Percentiles rank a stretch among this genome's conserved stretches.
These are phyloP conservation scores for Lithophane ornitopus DNA, from an alignment of 2,888 invertebrate species.

Conservation along the genomic window DNA sequence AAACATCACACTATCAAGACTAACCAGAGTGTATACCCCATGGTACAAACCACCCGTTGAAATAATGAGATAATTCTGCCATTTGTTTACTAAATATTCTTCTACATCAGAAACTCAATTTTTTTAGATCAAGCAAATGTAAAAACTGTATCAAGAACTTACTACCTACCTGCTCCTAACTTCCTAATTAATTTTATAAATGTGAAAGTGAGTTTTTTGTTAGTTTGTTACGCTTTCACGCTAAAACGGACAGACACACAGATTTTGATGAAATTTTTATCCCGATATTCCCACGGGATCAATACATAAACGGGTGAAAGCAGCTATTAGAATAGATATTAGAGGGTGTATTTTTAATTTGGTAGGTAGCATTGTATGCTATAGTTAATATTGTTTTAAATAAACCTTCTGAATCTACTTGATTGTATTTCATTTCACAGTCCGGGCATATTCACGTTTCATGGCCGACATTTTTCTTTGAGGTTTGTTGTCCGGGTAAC, in stretches of 20 bases:
- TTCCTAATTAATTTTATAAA: too few species aligned
- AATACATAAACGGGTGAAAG: too few species aligned
- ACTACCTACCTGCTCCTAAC: background rate
- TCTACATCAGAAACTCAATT: background rate
- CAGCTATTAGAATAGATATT: background rate
- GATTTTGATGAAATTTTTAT: too few species aligned
- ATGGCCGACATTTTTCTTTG: conserved; percentile 56
- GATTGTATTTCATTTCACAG: conserved; percentile 11
- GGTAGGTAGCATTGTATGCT: background rate
- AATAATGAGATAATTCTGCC: background rate
- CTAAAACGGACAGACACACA: too few species aligned
- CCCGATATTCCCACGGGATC: too few species aligned
- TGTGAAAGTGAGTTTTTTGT: too few species aligned
- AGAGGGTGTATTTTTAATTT: background rate
- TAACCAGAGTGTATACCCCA: background rate
- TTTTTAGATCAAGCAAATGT: background rate
- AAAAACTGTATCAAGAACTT: background rate
- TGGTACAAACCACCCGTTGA: background rate
- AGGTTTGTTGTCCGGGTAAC: conserved; percentile 62
- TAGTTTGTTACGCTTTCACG: too few species aligned
- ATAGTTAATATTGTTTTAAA: background rate
- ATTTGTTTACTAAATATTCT: background rate
- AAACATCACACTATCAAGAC: background rate
- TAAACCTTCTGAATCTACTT: conserved; percentile 27
- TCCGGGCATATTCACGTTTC: conserved; percentile 47